Evolutionary conservation across 1,140 invertebrate genomes (phyloP).

Genomic region (Hirudo medicinalis): DNA sequence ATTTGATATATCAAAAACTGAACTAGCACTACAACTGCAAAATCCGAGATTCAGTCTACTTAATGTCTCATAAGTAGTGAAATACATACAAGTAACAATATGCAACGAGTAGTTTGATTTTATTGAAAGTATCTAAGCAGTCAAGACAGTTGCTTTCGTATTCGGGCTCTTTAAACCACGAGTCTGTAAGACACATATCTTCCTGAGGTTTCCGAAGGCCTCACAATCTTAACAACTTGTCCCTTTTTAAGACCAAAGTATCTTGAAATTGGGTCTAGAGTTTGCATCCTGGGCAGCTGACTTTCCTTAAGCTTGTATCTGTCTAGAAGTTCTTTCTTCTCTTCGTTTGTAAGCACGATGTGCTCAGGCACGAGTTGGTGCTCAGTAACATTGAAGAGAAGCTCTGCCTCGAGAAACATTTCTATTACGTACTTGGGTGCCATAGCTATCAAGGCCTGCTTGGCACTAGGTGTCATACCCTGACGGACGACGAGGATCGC

Average conservation of each 20-base stretch:
- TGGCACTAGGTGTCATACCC: slow-evolving; percentile 98
- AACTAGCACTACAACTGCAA: no score
- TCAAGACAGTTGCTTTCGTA: no score
- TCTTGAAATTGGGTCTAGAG: slow-evolving; percentile 88
- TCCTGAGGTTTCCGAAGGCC: slow-evolving; percentile 92
- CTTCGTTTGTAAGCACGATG: slow-evolving; percentile 90
- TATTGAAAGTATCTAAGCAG: no score
- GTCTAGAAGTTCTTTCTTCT: slow-evolving; percentile 81
- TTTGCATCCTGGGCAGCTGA: slow-evolving; percentile 96
- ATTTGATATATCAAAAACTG: no score
- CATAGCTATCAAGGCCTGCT: slow-evolving; percentile 90
- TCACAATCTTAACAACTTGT: slow-evolving; percentile 95
- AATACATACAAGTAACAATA: no score
- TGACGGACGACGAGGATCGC: slow-evolving; percentile 84
- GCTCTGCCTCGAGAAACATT: slow-evolving; percentile 92
- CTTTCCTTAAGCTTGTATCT: slow-evolving; percentile 98
- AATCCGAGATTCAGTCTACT: no score
- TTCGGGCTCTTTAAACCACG: slow-evolving; percentile 54
- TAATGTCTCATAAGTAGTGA: no score
- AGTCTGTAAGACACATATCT: slow-evolving; percentile 94
- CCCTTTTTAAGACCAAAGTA: slow-evolving; percentile 94
- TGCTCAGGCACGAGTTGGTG: slow-evolving; percentile 98
- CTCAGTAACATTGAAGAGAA: slow-evolving; percentile 97
- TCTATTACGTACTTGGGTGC: slow-evolving; percentile 97
- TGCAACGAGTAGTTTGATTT: no score